These are phyloP conservation scores for Popillia japonica DNA, from an alignment of 1,140 invertebrate genomes.

Conservation along the genomic window DNA sequence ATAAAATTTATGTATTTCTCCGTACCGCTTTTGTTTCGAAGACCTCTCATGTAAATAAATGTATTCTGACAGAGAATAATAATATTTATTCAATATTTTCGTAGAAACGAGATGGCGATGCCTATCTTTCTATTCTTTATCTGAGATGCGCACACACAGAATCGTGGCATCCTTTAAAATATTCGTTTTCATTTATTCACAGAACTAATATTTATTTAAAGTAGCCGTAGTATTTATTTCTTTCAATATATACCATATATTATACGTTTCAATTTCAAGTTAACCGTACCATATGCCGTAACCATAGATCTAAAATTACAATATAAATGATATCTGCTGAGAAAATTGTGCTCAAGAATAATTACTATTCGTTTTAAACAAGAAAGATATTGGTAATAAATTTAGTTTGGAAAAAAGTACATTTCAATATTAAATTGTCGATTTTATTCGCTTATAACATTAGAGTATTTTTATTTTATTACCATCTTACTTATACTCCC, in stretches of 20 bases:
- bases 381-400: not conserved
- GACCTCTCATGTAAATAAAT: not conserved
- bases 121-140: not conserved
- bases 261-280: not conserved
- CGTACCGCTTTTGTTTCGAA: not conserved
- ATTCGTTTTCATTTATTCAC: constrained; percentile 16
- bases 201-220: constrained; percentile 32
- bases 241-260: constrained; percentile 31
- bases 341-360: not conserved
- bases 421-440: not conserved
- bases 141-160: not conserved
- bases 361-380: not conserved
- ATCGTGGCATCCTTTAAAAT: not conserved
- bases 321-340: not conserved
- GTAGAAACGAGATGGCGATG: not conserved
- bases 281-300: not conserved
- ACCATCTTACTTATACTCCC: not conserved
- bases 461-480: constrained; percentile 7
- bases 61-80: constrained; percentile 25
- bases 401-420: not conserved
- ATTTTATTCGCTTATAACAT: not conserved
- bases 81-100: constrained; percentile 31
- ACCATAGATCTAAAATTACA: not conserved
- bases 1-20: constrained; percentile 18
- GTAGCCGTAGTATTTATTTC: constrained; percentile 4